These are phyloP conservation scores for Platyura marginata DNA, from an alignment of 1,140 invertebrate species.

Conservation along the genomic window DNA sequence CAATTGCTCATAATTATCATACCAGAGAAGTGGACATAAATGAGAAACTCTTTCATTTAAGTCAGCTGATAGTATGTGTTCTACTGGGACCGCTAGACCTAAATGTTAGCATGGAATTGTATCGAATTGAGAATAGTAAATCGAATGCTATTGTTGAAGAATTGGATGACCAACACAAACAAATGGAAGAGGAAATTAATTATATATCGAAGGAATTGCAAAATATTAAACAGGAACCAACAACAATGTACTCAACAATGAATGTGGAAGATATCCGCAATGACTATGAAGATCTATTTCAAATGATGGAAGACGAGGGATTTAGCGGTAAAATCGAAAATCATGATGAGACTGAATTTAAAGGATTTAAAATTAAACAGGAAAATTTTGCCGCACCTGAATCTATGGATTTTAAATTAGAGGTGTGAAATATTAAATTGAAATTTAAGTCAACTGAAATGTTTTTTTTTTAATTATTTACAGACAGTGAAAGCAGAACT, in stretches of 20 bases:
- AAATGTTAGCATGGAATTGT: not conserved
- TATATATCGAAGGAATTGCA: not conserved
- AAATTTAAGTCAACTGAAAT: not conserved
- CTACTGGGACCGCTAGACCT: constrained; percentile 13
- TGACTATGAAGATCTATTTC: not conserved
- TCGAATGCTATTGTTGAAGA: too few species aligned
- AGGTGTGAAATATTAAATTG: not conserved
- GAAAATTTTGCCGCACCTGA: too few species aligned
- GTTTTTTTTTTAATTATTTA: too few species aligned
- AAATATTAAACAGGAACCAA: constrained; percentile 11
- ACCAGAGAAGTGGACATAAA: constrained; percentile 13
- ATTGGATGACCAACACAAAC: constrained; percentile 6
- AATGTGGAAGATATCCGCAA: not conserved
- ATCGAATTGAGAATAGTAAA: not conserved
- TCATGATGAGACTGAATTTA: too few species aligned
- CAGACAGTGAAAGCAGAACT: too few species aligned
- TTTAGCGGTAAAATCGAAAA: too few species aligned
- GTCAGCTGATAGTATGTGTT: constrained; percentile 19
- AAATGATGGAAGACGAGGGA: constrained; percentile 6
- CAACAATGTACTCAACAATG: constrained; percentile 2
- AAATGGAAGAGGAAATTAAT: constrained; percentile 5
- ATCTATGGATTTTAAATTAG: too few species aligned
- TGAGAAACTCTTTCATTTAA: constrained; percentile 17
- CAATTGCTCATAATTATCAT: constrained; percentile 13
- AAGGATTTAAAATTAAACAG: too few species aligned